Base-by-base conservation (phyloP, 2,797 vertebrate species). In the Podargus strigoides region DNA sequence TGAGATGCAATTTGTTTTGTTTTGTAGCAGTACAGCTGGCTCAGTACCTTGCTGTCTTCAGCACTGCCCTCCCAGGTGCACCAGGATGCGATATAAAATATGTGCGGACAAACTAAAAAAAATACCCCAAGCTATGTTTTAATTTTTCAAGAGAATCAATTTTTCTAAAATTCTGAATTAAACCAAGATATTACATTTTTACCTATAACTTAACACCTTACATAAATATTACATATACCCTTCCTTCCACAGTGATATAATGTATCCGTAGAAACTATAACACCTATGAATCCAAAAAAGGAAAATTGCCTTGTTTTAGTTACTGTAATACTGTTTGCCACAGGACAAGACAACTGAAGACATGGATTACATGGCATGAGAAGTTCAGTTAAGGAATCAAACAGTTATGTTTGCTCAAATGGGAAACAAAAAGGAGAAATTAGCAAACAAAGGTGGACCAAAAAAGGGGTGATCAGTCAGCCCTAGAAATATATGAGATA, bases 341-440 rank as follows among this genome's bases (percentile, higher is more conserved):
- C 9, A 32, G 32, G n/a, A 74, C 21, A 78, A 85, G 12, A 26
- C 19, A 86, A 41, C 8, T 81, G 56, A 86, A 90, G 34, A 49
- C 30, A 55, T 0, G 0, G 47, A 63, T 59, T 77, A 59, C 24
- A 21, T 1, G 3, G 39, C 26, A 82, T 78, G 21, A 75, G 32
- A 72, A 76, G 6, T 52, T 77, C 83, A 83, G 10, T 49, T 69
- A 59, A 55, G 26, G 36, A 86, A 80, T 27, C 39, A 90, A 84
- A 21, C 7, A 55, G 9, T 27, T 64, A 80, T 50, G 53, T 75
- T 64, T 75, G 12, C 22, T 89, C 44, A 81, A 20, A 7, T 55
- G 27, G n/a, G 47, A 69, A 74, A 83, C 7, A 68, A 60, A 79
- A 55, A 70, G 41, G 34, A 75, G 12, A 75, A 68, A 72, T n/a